Evolutionary conservation across 64 coral and sea anemone genomes (phyloP).

Genomic region (Stichodactyla mertensii): DNA sequence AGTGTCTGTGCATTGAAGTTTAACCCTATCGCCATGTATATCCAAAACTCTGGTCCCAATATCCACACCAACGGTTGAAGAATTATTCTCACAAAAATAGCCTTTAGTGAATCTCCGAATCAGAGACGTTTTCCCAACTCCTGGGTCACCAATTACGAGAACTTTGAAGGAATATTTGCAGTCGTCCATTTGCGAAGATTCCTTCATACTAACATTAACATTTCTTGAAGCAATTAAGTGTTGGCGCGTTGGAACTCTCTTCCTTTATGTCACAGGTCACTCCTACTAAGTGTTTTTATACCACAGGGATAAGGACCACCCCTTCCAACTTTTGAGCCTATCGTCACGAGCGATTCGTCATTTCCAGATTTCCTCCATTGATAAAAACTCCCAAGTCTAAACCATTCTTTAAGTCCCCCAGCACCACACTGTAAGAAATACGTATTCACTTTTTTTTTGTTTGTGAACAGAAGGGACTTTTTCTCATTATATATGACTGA

Average conservation of each 20-base stretch:
- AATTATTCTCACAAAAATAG: constrained; percentile 86
- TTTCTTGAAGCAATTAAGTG: background rate
- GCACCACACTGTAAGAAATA: background rate
- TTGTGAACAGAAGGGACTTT: background rate
- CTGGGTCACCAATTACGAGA: constrained; percentile 81
- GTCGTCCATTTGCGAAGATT: constrained; percentile 37
- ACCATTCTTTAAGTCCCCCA: background rate
- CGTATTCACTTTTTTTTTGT: background rate
- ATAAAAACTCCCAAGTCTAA: background rate
- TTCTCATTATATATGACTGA: background rate
- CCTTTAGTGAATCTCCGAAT: constrained; percentile 94
- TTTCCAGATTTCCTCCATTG: background rate
- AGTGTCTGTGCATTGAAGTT: constrained; percentile 96
- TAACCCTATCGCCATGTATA: constrained; percentile 89
- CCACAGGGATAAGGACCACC: background rate
- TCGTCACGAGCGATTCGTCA: background rate
- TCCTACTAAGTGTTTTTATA: background rate
- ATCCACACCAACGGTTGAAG: constrained; percentile 92
- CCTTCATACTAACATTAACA: constrained; percentile 36
- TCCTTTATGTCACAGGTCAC: constrained; percentile 10
- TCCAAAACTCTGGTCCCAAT: constrained; percentile 78
- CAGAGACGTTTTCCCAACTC: constrained; percentile 95
- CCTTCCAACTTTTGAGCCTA: background rate
- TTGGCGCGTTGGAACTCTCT: background rate
- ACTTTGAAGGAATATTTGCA: constrained; percentile 95